These are phyloP conservation scores for Scyliorhinus canicula DNA, from an alignment of 2,797 vertebrate species.

Conservation along the genomic window DNA sequence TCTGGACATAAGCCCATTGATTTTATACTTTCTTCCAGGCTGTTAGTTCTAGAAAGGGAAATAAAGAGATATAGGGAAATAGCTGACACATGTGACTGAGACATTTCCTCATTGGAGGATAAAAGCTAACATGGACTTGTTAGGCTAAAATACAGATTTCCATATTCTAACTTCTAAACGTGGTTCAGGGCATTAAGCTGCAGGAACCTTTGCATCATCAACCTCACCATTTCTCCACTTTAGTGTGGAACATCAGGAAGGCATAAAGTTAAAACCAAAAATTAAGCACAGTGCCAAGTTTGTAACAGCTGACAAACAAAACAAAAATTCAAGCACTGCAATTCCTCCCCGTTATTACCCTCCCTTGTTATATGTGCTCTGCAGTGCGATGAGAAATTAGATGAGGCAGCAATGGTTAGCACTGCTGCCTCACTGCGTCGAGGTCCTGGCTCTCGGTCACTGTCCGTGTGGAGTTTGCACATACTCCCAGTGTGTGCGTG, in stretches of 20 bases:
- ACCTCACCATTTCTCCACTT: neutral
- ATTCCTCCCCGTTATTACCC: neutral
- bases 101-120: neutral
- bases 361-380: neutral
- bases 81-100: neutral
- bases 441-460: no score
- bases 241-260: neutral
- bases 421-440: no score
- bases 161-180: neutral
- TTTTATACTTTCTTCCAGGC: conserved; percentile 89
- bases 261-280: neutral
- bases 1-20: conserved; percentile 89
- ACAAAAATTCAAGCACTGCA: neutral
- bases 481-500: no score
- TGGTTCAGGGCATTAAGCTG: neutral
- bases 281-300: neutral
- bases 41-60: conserved; percentile 59
- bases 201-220: neutral
- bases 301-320: neutral
- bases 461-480: no score
- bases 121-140: neutral
- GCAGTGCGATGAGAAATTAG: neutral
- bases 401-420: no score
- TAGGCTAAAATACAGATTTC: neutral
- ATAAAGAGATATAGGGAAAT: neutral